Base-by-base conservation (phyloP, 2,888 invertebrate species). In the Endomychus coccineus region DNA sequence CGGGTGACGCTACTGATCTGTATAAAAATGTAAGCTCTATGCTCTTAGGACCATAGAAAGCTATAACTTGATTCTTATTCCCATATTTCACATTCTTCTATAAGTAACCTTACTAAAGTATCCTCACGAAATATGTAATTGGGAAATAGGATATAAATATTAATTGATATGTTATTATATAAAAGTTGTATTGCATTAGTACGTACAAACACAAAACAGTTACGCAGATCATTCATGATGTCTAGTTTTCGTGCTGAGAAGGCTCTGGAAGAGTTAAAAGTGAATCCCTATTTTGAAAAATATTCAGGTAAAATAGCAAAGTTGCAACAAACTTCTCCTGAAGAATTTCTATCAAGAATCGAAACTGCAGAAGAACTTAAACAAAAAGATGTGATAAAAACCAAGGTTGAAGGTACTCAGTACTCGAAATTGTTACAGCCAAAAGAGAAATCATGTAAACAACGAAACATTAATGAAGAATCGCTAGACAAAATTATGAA, bases 261-360 rank as follows among this genome's bases (percentile, higher is more conserved):
- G 48, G 69, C 69, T 11, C 39, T 74, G 31, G 75, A 76, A 43
- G 70, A 74, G 45, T 56, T 77, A 39, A 68, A 74, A 57, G 64
- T 59, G 3, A 90, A 89, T 67, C 87, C 88, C 0, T 89, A 81
- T 58, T 89, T 71, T 54, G 80, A 80, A 11, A 90, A 89, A 56
- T 90, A 90, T 66, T 79, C 85, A 0, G 65, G 72, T 2, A 85
- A 86, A 60, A 83, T 90, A 44, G 75, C 82, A 0, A 69, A 74
- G 40, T 58, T 86, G 12, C 85, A 87, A 58, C 69, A 82, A 61
- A 78, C 79, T 0, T 78, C 80, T 2, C 85, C 87, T 0, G 79
- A 82, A 48, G 84, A 85, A 58, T 84, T 87, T 55, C 51, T 80
- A 27, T 64, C 74, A 17, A 71, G 78, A 44, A 61, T 83, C 7